Evolutionary conservation across 2,888 invertebrate genomes (phyloP).

Genomic region (Sepioteuthis lessoniana): DNA sequence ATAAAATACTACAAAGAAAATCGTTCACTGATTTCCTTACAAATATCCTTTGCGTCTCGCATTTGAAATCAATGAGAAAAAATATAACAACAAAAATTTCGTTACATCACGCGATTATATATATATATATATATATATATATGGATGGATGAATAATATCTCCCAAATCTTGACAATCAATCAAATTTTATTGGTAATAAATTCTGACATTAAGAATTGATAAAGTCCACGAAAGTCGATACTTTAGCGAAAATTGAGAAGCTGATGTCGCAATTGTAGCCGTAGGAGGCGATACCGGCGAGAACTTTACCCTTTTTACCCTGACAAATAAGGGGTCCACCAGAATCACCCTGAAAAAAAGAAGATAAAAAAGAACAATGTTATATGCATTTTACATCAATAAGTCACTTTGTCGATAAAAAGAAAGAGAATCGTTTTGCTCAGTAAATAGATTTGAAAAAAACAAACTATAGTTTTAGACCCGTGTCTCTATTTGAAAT

Average conservation of each 20-base stretch:
- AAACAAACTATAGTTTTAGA: too few species aligned
- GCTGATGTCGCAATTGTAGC: neutral
- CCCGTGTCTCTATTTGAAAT: too few species aligned
- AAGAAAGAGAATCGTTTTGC: too few species aligned
- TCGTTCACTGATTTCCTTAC: too few species aligned
- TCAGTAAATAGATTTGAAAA: too few species aligned
- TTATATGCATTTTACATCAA: neutral
- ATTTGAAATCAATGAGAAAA: neutral
- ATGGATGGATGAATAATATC: neutral
- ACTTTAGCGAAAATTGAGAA: neutral
- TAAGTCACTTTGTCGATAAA: too few species aligned
- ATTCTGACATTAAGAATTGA: neutral
- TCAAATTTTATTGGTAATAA: neutral
- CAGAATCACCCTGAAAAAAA: slow-evolving; percentile 10
- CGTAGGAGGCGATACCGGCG: neutral
- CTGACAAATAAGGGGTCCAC: neutral
- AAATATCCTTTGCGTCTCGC: neutral
- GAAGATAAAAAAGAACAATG: neutral
- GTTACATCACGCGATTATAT: neutral
- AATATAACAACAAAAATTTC: neutral
- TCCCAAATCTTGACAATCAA: neutral
- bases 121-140: neutral
- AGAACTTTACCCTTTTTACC: neutral
- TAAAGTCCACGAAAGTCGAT: neutral
- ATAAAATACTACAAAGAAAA: too few species aligned